These are phyloP conservation scores for Diadumene lineata DNA, from an alignment of 92 coral and sea anemone genomes.

Conservation along the genomic window DNA sequence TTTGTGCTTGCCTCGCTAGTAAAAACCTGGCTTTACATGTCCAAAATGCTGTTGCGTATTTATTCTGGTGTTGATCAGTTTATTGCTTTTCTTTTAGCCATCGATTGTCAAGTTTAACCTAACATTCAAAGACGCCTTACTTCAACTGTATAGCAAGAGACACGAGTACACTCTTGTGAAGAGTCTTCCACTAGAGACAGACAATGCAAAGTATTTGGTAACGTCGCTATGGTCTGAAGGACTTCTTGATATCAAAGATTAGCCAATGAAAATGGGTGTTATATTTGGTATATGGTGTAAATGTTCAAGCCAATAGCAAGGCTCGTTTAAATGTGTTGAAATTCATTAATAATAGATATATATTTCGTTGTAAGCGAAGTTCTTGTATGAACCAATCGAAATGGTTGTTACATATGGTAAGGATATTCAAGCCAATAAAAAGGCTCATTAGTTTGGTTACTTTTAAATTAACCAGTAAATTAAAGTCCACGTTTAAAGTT, in stretches of 20 bases:
- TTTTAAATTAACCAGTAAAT: neutral
- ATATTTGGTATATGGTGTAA: neutral
- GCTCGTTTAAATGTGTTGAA: no score
- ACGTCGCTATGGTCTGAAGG: conserved; percentile 89
- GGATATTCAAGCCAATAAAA: neutral
- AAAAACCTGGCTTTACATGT: no score
- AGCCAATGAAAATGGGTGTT: neutral
- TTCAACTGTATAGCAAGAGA: conserved; percentile 56
- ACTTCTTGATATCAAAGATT: conserved; percentile 40
- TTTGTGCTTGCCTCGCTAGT: no score
- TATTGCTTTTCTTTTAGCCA: no score
- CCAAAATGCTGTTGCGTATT: no score
- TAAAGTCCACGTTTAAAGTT: no score
- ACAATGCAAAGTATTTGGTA: conserved; percentile 55
- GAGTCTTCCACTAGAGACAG: conserved; percentile 68
- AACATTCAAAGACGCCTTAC: conserved; percentile 74
- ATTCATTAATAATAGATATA: no score
- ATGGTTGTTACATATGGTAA: neutral
- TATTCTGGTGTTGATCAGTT: no score
- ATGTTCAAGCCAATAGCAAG: neutral
- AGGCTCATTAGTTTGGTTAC: neutral
- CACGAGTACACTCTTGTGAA: conserved; percentile 63
- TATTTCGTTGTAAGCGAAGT: no score
- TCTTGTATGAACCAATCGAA: neutral
- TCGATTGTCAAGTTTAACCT: conserved; percentile 71